Evolutionary conservation across 2,797 vertebrate species (phyloP).

Genomic region (Darevskia nairensis): DNA sequence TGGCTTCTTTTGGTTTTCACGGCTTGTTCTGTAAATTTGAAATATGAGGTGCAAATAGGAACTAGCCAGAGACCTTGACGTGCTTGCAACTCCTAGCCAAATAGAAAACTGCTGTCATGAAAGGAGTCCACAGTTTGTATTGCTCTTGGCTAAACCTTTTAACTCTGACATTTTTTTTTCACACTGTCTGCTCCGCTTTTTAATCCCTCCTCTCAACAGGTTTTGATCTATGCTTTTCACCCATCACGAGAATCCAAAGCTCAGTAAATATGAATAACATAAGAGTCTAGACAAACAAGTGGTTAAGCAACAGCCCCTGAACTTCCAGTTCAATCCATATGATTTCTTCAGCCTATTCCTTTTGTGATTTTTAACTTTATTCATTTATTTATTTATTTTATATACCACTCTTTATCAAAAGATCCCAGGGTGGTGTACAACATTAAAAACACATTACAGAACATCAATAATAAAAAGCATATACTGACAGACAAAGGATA

Average conservation of each 20-base stretch:
- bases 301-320: constrained; percentile 5
- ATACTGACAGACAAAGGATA: too few species aligned
- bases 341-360: neutral
- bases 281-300: neutral
- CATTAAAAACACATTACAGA: too few species aligned
- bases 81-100: neutral
- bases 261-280: constrained; percentile 1
- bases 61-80: neutral
- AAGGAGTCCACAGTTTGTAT: neutral
- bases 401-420: too few species aligned
- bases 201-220: neutral
- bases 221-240: constrained; percentile 25
- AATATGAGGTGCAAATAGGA: neutral
- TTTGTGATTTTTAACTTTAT: neutral
- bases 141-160: constrained; percentile 5
- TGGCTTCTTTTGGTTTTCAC: constrained; percentile 1
- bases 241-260: neutral
- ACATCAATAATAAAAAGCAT: too few species aligned
- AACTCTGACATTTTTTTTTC: neutral
- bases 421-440: too few species aligned
- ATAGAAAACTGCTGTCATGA: neutral
- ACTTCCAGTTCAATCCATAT: neutral
- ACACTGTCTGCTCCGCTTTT: neutral
- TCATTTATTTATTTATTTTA: too few species aligned
- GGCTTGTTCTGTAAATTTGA: neutral